A percentile compares a stretch with the other conserved stretches of the same genome.
Evolutionary conservation across 2,888 invertebrate genomes (phyloP).

Genomic region (Cryptocephalus moraei): DNA sequence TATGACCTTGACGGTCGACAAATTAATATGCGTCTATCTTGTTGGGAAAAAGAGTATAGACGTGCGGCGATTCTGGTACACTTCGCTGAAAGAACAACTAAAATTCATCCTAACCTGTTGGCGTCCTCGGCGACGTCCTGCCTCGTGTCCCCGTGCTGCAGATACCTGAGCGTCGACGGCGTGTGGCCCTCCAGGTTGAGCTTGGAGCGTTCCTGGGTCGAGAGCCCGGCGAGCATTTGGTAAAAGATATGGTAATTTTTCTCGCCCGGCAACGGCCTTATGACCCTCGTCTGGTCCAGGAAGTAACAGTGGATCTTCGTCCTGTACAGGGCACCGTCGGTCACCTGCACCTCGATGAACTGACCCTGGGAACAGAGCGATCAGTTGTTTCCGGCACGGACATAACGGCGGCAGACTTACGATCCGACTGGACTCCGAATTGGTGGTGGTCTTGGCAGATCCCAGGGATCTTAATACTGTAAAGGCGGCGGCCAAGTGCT

Average conservation of each 20-base stretch:
- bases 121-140: constrained; percentile 67
- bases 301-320: constrained; percentile 96
- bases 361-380: constrained; percentile 60
- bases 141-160: constrained; percentile 62
- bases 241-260: constrained; percentile 97
- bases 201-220: constrained; percentile 74
- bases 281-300: constrained; percentile 86
- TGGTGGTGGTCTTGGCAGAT: constrained; percentile 80
- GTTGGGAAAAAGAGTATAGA: no score
- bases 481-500: constrained; percentile 90
- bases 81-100: no score
- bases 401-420: constrained; percentile 41
- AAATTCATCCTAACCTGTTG: constrained; percentile 31
- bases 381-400: background rate
- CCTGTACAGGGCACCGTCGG: constrained; percentile 86
- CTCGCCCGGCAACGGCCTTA: constrained; percentile 73
- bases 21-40: no score
- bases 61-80: no score
- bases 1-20: no score
- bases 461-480: constrained; percentile 87
- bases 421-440: constrained; percentile 88
- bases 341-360: constrained; percentile 93
- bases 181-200: constrained; percentile 81
- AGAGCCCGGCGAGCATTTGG: constrained; percentile 85
- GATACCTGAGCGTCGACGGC: constrained; percentile 69